Base-by-base conservation (phyloP, 2,113 vertebrate species). In the Ailuropoda melanoleuca region DNA sequence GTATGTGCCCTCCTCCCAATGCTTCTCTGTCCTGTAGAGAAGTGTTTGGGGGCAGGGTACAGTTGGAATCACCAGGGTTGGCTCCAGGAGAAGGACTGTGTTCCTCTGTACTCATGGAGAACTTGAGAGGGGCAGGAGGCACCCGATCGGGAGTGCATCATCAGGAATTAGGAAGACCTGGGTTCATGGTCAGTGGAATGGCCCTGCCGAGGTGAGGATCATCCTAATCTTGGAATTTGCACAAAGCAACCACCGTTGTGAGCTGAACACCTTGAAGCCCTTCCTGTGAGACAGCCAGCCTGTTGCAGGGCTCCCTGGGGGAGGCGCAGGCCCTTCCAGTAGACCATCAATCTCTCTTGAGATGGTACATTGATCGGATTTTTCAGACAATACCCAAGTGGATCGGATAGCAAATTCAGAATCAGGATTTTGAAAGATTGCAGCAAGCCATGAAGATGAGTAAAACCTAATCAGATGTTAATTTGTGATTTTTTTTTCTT, bases 361-460 rank as follows among this genome's bases (percentile, higher is more conserved):
- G 34, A 34, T 55, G 68, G 85, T 95, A 94, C 81, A 78, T 77
- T 60, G 72, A 86, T 90, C 56, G 85, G 5, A 70, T 95, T 93
- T 85, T 85, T 95, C 80, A 90, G 66, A 92, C 55, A 74, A 53
- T 62, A 48, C 9, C 34, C 1, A 4, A 64, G 50, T 72, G 74
- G 60, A 94, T 95, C 50, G 31, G 23, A n/a, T 53, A 34, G 23
- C 70, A 93, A 78, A 95, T 64, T 78, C 26, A 91, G 81, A 95
- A 88, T 88, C 46, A 78, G 60, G 58, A 77, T 89, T 96, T 92
- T 48, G 37, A 95, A 93, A 86, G 18, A 83, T 53, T 50, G 64
- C 58, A 77, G 31, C 18, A 70, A 93, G 53, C 34, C 50, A 88
- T 87, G 48, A 83, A 88, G 43, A 93, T 74, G 68, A 85, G 58